Conservation (phyloP, 2,113 vertebrate genomes). For the Entosphenus tridentatus region DNA sequence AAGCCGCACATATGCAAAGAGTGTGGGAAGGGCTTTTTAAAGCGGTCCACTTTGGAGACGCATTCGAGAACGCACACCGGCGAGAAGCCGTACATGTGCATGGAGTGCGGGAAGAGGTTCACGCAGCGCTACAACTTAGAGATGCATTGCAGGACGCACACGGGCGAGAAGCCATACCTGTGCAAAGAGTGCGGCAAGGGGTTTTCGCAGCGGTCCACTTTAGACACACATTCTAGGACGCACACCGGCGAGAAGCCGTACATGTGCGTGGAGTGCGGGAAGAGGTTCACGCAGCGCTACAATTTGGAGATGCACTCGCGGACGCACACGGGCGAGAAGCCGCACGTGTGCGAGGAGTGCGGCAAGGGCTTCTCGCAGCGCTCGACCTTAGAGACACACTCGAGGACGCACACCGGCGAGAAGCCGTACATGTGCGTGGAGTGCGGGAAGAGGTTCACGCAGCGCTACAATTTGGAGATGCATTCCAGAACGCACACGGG, state of each 20-base stretch:
- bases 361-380: conserved; percentile 21
- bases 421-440: conserved; percentile 13
- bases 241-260: conserved; percentile 56
- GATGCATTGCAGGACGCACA: background rate
- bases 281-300: conserved; percentile 41
- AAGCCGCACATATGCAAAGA: conserved; percentile 2
- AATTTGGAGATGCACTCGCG: conserved; percentile 18
- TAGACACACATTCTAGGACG: background rate
- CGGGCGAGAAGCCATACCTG: background rate
- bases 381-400: conserved; percentile 21
- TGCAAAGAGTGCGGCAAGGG: conserved; percentile 4
- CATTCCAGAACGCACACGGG: background rate
- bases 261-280: conserved; percentile 86
- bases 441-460: conserved; percentile 2
- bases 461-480: background rate
- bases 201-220: background rate
- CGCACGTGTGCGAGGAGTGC: conserved; percentile 27
- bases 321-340: conserved; percentile 22
- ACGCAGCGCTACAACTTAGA: background rate
- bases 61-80: conserved; percentile 4
- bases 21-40: background rate
- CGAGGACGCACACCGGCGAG: conserved; percentile 21
- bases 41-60: background rate
- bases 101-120: background rate
- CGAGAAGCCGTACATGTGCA: conserved; percentile 1